phyloP scores from a whole-genome alignment of 2,888 invertebrate genomes.

The Euzophera pinguis region DNA sequence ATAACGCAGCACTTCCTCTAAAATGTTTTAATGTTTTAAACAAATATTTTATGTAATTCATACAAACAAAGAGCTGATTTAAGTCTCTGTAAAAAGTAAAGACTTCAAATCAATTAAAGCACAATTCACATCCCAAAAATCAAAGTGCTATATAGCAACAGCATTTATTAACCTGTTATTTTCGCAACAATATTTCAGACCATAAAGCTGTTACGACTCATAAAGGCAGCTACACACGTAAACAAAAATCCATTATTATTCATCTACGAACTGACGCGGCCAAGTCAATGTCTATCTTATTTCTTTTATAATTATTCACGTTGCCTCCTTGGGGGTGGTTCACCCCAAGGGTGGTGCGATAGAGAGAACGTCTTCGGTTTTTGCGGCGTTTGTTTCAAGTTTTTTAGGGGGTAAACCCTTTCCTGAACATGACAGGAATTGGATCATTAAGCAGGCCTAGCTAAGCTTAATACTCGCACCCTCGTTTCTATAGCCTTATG shows the following conservation, averaged over 20 bases:
- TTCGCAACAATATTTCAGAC: constrained; percentile 49
- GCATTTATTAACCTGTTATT: constrained; percentile 50
- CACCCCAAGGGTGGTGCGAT: constrained; percentile 45
- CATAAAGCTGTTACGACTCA: constrained; percentile 54
- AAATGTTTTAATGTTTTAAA: no score
- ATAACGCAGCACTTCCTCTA: no score
- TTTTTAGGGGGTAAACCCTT: constrained; percentile 79
- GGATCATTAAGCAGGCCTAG: constrained; percentile 78
- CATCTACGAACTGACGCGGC: constrained; percentile 72
- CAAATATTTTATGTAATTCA: no score
- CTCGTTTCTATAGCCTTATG: constrained; percentile 38
- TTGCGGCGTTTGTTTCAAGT: constrained; percentile 79
- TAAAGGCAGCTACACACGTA: constrained; percentile 66
- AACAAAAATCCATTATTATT: constrained; percentile 76
- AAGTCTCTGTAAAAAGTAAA: no score
- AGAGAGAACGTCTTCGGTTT: constrained; percentile 77
- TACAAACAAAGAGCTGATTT: no score
- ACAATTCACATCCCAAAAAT: constrained; percentile 6
- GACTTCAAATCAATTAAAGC: no score
- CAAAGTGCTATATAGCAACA: constrained; percentile 10
- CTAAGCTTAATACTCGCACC: constrained; percentile 66
- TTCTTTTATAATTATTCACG: constrained; percentile 80
- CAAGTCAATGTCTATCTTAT: constrained; percentile 79
- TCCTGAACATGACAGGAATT: constrained; percentile 80
- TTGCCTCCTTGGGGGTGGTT: constrained; percentile 49